Base-by-base conservation (phyloP, 2,888 invertebrate genomes). In the Pterostichus niger region DNA sequence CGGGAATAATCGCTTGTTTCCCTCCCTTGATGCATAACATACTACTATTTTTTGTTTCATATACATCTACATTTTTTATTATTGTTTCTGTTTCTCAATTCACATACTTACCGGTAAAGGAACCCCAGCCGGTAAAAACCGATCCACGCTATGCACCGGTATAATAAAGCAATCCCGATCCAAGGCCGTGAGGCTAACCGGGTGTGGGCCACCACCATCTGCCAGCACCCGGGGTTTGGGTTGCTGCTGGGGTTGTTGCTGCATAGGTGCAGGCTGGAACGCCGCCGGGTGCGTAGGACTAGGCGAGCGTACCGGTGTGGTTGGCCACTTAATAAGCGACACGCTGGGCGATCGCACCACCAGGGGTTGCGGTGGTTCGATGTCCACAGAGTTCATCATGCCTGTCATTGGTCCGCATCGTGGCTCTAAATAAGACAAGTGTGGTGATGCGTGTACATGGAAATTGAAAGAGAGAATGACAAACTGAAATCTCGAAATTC, bases 121-220 rank as follows among this genome's bases (percentile, higher is more conserved):
- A 85, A 97, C 96, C 87, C 97, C 97, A 85, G 96, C 96, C 85
- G 97, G 97, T 87, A 97, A 92, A 91, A 97, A 97, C 86, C 97
- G 92, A 89, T 96, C 95, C 87, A 97, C 92, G 88, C 96, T 96
- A 87, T 97, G 96, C 75, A 97, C 95, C 6, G 97, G 97, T 89
- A 97, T 97, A 89, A 97, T 97, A 91, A 97, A 97, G 90, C 97
- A 97, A 91, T 97, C 97, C 87, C 95, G 93, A 90, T 97, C 96
- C 87, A 97, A 91, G 73, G 95, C 95, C 73, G 96, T 94, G 87
- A 97, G 91, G 4, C 64, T 64, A 35, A 83, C 83, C 9, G 83
- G 77, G 11, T 76, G 76, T 9, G 40, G 68, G 0, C 77, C 68
- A 9, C 75, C 35, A 4, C 40, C 24, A 17, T 64, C 79, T 5